Percentiles rank a stretch among this genome's conserved stretches.
Conservation (phyloP, 2,113 vertebrate species). For the Gadus chalcogrammus region DNA sequence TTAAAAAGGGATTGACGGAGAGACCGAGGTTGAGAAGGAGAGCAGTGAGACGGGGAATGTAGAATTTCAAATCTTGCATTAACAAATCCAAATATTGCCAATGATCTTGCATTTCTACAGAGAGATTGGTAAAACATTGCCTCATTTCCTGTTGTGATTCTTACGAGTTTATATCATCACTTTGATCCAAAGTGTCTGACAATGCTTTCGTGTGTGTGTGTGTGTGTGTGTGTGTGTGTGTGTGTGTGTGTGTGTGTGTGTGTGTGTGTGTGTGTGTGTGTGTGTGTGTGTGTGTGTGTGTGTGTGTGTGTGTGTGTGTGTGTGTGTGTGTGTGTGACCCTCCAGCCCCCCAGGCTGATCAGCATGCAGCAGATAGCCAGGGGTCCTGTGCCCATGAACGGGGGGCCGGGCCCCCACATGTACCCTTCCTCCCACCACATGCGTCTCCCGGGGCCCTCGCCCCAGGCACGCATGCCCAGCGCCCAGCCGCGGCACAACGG, state of each 20-base stretch:
- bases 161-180: too few species aligned
- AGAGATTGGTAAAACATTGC: too few species aligned
- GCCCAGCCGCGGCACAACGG: slow-evolving; percentile 89
- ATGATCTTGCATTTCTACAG: too few species aligned
- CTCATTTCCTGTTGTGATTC: too few species aligned
- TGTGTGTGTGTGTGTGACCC: slow-evolving; percentile 31
- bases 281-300: not conserved
- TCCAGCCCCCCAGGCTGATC: slow-evolving; percentile 95
- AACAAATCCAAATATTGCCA: too few species aligned
- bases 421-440: slow-evolving; percentile 93
- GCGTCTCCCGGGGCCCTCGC: slow-evolving; percentile 82
- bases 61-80: too few species aligned
- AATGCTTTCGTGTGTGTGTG: not conserved
- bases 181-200: too few species aligned
- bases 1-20: too few species aligned
- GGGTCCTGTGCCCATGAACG: slow-evolving; percentile 84
- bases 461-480: slow-evolving; percentile 78
- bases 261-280: not conserved
- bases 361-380: slow-evolving; percentile 95
- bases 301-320: not conserved
- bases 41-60: too few species aligned
- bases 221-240: not conserved
- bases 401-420: slow-evolving; percentile 75
- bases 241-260: not conserved
- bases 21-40: too few species aligned